These are phyloP conservation scores for Dendronephthya gigantea DNA, from an alignment of 64 coral and sea anemone species.

Conservation along the genomic window DNA sequence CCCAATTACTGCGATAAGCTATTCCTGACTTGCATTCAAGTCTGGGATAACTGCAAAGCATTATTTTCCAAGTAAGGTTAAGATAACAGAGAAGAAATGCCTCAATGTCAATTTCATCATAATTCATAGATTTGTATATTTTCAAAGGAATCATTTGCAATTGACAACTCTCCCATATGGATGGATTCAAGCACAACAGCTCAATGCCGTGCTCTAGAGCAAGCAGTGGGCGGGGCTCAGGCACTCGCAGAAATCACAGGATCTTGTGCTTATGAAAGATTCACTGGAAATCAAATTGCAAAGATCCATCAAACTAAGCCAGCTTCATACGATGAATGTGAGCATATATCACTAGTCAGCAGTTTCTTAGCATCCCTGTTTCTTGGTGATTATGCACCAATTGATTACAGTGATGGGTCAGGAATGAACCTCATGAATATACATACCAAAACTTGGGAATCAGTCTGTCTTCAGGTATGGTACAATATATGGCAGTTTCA, in stretches of 20 bases:
- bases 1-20: too few relatives aligned
- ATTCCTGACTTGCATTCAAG: too few relatives aligned
- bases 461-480: slow-evolving; percentile 69
- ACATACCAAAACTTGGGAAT: slow-evolving; percentile 64
- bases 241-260: slow-evolving; percentile 70
- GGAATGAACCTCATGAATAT: slow-evolving; percentile 97
- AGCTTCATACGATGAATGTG: slow-evolving; percentile 59
- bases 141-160: slow-evolving; percentile 67
- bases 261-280: slow-evolving; percentile 88
- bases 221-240: slow-evolving; percentile 66
- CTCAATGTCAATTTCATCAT: too few relatives aligned
- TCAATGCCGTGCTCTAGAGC: slow-evolving; percentile 64
- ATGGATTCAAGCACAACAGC: slow-evolving; percentile 88
- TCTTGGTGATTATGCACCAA: slow-evolving; percentile 84
- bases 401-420: slow-evolving; percentile 96
- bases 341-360: slow-evolving; percentile 76
- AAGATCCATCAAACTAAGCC: slow-evolving; percentile 64
- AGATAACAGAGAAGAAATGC: too few relatives aligned
- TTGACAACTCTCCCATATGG: slow-evolving; percentile 78
- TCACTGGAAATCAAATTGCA: slow-evolving; percentile 77
- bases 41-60: too few relatives aligned
- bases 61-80: too few relatives aligned
- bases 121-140: not conserved
- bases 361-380: slow-evolving; percentile 78
- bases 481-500: too few relatives aligned